Conservation (phyloP, 1,140 invertebrate species). For the Tenebrio molitor region DNA sequence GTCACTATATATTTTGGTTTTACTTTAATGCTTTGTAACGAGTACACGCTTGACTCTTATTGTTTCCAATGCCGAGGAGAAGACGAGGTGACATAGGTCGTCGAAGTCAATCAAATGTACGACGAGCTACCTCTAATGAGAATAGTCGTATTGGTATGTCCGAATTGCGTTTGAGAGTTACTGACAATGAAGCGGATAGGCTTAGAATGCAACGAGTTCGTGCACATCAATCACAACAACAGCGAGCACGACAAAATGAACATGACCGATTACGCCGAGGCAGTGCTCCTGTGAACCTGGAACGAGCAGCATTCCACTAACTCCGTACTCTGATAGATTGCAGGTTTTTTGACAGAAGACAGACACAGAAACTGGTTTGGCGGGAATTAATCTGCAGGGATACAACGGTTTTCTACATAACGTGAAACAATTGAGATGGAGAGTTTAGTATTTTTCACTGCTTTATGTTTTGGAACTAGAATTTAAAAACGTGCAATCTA, state of each 20-base stretch:
- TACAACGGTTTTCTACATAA: too few relatives aligned
- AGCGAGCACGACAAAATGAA: constrained; percentile 59
- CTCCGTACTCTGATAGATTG: too few relatives aligned
- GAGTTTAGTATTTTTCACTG: too few relatives aligned
- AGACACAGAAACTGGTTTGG: too few relatives aligned
- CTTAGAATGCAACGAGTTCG: constrained; percentile 63
- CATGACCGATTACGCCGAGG: constrained; percentile 45
- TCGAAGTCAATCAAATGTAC: constrained; percentile 44
- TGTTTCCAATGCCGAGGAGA: constrained; percentile 24
- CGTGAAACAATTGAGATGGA: too few relatives aligned
- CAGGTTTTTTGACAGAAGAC: too few relatives aligned
- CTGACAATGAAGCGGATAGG: constrained; percentile 60
- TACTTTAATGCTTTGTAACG: not conserved
- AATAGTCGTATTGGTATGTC: constrained; percentile 51
- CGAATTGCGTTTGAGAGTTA: constrained; percentile 59
- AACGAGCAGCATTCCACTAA: constrained; percentile 39
- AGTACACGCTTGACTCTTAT: not conserved
- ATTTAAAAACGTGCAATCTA: too few relatives aligned
- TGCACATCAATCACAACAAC: constrained; percentile 60
- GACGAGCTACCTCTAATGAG: constrained; percentile 41
- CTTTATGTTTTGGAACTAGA: too few relatives aligned
- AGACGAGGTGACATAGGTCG: constrained; percentile 48
- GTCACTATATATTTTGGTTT: not conserved
- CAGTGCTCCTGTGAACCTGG: constrained; percentile 42
- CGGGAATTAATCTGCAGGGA: too few relatives aligned